Base-by-base conservation (phyloP, 2,797 vertebrate genomes). In the Mastacembelus armatus region DNA sequence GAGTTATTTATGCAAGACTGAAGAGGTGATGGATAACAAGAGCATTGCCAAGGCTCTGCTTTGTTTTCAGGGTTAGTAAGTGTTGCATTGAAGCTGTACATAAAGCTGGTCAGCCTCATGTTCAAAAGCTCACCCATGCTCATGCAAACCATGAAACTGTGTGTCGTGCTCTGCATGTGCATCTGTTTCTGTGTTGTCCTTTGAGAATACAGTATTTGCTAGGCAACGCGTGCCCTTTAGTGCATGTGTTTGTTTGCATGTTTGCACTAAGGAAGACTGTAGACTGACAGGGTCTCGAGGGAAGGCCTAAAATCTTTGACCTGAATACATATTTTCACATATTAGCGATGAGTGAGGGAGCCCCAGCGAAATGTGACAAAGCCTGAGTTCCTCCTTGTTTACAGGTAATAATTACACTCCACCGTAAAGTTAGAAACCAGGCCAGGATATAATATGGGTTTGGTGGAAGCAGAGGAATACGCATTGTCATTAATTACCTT, bases 321-420 rank as follows among this genome's bases (percentile, higher is more conserved):
- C 91, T 85, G 84, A 89, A 92, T 88, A 87, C 88, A 90, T 91
- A 92, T 89, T 89, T 91, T 88, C 83, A 78, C 86, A 83, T 85
- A 88, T 91, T 89, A 88, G 85, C 66, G 75, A 80, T 81, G 83
- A 85, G 84, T 84, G 80, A 90, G 73, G 69, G 79, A 87, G 85
- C 73, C 77, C 81, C 74, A 78, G 77, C 81, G 83, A 86, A 83
- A 89, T 76, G 85, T 90, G 88, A 90, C 87, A 63, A 68, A 74
- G 71, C 61, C 77, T 81, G 84, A 86, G 88, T 86, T 78, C 72
- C 77, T 56, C 77, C 83, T 77, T 77, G 80, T 90, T 91, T 91
- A 87, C 85, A 88, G 88, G 89, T 89, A 89, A 92, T 91, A 88
- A 91, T 90, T 84, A 83, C 74, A 58, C 63, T 66, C 65, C 63